Percentiles rank a stretch among this genome's conserved stretches.
Evolutionary conservation across 92 coral and sea anemone genomes (phyloP).

Genomic region (Phenganax marumi): DNA sequence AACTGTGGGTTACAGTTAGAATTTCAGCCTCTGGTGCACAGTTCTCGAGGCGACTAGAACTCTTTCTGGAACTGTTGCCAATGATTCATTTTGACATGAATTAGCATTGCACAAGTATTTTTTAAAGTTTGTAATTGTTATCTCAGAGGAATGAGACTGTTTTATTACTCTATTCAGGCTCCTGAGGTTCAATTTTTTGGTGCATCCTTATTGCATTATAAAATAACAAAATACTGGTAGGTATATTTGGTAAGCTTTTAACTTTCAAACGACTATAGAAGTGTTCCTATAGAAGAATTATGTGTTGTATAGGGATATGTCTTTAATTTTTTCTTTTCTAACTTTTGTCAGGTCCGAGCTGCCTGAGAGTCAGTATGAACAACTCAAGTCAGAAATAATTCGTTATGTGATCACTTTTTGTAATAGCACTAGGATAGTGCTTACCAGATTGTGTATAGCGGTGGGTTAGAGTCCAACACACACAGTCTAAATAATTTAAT

Average conservation of each 20-base stretch:
- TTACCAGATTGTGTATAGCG: constrained; percentile 89
- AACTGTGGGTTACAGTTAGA: no score
- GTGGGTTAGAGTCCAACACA: constrained; percentile 56
- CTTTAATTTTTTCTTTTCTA: not conserved
- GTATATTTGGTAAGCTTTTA: not conserved
- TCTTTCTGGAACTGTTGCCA: no score
- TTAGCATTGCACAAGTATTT: not conserved
- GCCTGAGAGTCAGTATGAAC: constrained; percentile 72
- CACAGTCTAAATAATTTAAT: no score
- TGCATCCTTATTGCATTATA: constrained; percentile 92
- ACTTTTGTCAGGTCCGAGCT: constrained; percentile 70
- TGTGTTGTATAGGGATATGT: not conserved
- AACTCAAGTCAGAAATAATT: constrained; percentile 76
- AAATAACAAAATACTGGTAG: constrained; percentile 88
- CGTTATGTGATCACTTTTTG: constrained; percentile 75
- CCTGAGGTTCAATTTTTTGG: constrained; percentile 96
- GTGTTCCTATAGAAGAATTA: not conserved
- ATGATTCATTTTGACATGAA: no score
- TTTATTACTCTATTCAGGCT: constrained; percentile 52
- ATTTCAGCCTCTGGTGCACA: no score
- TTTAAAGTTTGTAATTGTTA: not conserved
- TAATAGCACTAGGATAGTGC: constrained; percentile 86
- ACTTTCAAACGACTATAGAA: not conserved
- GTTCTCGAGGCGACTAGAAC: no score
- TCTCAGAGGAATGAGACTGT: not conserved